Conservation (phyloP, 1,140 invertebrate genomes). For the Brachionus manjavacas region DNA sequence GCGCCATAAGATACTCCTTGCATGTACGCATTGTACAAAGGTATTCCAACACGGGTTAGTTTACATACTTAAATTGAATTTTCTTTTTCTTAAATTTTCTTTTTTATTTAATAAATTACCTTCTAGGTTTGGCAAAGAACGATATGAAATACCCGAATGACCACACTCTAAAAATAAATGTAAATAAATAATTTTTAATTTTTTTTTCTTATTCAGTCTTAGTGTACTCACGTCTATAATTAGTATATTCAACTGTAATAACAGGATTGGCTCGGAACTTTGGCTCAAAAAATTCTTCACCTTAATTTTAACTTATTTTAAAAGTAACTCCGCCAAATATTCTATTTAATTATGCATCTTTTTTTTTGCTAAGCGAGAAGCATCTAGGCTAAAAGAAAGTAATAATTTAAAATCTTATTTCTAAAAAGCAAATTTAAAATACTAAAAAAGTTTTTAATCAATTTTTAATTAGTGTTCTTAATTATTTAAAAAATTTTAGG, state of each 20-base stretch:
- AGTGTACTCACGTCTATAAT: constrained; percentile 11
- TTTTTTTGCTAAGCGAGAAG: background rate
- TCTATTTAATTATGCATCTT: background rate
- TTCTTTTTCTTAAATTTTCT: background rate
- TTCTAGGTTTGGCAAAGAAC: background rate
- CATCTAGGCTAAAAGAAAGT: background rate
- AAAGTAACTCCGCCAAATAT: background rate
- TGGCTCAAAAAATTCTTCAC: background rate
- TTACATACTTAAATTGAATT: background rate
- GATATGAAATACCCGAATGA: background rate
- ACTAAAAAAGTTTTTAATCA: too few species aligned
- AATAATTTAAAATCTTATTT: background rate
- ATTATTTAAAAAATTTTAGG: too few species aligned
- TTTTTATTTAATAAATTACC: background rate
- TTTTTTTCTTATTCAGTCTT: background rate
- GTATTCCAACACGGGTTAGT: constrained; percentile 10
- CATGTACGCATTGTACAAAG: constrained; percentile 34
- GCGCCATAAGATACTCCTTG: constrained; percentile 60
- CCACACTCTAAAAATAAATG: background rate
- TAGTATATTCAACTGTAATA: constrained; percentile 21
- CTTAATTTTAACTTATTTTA: background rate
- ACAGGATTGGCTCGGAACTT: background rate
- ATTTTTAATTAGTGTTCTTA: too few species aligned
- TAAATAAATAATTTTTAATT: background rate
- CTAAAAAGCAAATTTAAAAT: background rate